These are phyloP conservation scores for Uria aalge DNA, from an alignment of 2,113 vertebrate genomes.

Conservation along the genomic window DNA sequence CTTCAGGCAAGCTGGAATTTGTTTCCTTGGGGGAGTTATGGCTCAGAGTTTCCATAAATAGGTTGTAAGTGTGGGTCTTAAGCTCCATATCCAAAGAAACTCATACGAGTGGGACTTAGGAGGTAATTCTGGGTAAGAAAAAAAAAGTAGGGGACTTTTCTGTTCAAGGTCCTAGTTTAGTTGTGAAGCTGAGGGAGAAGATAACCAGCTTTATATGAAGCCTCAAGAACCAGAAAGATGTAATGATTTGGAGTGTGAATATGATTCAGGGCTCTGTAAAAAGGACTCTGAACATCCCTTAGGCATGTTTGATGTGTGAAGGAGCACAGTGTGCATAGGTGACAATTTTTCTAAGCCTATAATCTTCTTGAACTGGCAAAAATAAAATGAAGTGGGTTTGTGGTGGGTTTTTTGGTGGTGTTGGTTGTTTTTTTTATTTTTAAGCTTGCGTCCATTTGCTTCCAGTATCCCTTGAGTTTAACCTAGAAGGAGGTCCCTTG, in stretches of 20 bases:
- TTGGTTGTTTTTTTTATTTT: neutral
- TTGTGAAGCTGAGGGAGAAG: neutral
- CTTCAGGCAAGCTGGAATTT: neutral
- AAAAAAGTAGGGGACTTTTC: neutral
- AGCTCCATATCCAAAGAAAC: neutral
- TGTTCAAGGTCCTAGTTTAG: neutral
- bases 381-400: neutral
- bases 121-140: neutral
- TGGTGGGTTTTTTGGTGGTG: neutral
- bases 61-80: neutral
- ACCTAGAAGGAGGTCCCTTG: neutral
- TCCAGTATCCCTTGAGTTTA: neutral
- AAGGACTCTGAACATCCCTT: neutral
- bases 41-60: neutral
- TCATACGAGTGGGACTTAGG: neutral
- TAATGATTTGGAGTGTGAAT: neutral
- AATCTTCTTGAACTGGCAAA: neutral
- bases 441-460: neutral
- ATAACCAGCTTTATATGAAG: neutral
- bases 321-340: neutral
- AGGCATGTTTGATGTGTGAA: neutral
- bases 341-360: neutral
- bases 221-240: neutral
- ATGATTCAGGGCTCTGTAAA: neutral
- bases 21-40: neutral